Conservation (phyloP, 2,113 vertebrate species). For the Chlorodrepanis virens region DNA sequence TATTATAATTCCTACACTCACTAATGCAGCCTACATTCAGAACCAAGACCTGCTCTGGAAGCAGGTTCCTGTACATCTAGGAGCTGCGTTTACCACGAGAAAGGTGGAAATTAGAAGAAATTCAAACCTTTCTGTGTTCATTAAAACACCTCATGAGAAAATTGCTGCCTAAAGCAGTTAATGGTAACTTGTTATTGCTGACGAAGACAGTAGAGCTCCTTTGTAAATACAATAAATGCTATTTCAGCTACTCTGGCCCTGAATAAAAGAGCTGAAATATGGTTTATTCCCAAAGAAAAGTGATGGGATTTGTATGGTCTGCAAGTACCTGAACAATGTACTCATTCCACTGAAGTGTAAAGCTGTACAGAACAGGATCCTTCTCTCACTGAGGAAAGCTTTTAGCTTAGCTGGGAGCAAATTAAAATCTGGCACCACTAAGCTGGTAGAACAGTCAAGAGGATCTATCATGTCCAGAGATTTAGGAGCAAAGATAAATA, state of each 20-base stretch:
- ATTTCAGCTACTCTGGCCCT: neutral
- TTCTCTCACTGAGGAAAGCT: neutral
- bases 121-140: neutral
- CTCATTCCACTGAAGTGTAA: neutral
- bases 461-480: neutral
- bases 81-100: neutral
- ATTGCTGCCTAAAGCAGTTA: neutral
- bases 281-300: neutral
- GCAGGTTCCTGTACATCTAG: neutral
- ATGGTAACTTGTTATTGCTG: neutral
- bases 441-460: neutral
- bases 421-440: neutral
- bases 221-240: neutral
- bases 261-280: neutral
- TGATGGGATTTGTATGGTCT: neutral
- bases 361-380: neutral
- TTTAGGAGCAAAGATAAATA: neutral
- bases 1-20: neutral
- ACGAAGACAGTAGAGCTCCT: neutral
- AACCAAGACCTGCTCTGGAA: neutral
- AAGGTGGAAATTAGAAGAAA: neutral
- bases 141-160: constrained; percentile 34
- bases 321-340: neutral
- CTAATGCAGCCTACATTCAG: neutral
- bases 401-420: neutral